phyloP scores from a whole-genome alignment of 2,113 vertebrate genomes.

The Otus sunia region DNA sequence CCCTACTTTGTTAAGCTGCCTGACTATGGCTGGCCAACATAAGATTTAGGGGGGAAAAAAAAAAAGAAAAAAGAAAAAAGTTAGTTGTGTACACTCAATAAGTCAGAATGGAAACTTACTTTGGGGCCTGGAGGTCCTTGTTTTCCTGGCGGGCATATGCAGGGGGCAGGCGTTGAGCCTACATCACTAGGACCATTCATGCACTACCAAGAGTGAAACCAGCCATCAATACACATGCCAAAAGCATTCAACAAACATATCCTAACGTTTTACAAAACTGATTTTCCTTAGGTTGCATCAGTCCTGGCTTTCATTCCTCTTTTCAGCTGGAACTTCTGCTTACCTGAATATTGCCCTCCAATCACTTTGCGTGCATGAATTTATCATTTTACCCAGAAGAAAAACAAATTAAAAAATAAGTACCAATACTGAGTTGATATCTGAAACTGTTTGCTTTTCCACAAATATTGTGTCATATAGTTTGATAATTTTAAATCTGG shows the following conservation, averaged over 20 bases:
- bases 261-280: accelerated
- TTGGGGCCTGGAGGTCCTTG: conserved; percentile 86
- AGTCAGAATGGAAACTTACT: conserved; percentile 60
- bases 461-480: neutral
- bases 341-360: neutral
- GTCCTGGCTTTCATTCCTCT: neutral
- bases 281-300: neutral
- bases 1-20: neutral
- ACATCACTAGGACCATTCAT: conserved; percentile 85
- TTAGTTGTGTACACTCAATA: neutral
- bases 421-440: neutral
- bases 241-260: neutral
- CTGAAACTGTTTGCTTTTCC: neutral
- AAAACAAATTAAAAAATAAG: neutral
- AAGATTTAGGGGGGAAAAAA: neutral
- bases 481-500: neutral
- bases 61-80: neutral
- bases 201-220: conserved; percentile 77
- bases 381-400: neutral
- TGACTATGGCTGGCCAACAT: neutral
- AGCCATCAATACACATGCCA: neutral
- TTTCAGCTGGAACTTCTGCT: neutral
- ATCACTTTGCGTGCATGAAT: neutral
- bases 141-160: conserved; percentile 87
- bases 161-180: conserved; percentile 84